phyloP scores from a whole-genome alignment of 2,113 vertebrate genomes.

The Cnemophilus loriae region DNA sequence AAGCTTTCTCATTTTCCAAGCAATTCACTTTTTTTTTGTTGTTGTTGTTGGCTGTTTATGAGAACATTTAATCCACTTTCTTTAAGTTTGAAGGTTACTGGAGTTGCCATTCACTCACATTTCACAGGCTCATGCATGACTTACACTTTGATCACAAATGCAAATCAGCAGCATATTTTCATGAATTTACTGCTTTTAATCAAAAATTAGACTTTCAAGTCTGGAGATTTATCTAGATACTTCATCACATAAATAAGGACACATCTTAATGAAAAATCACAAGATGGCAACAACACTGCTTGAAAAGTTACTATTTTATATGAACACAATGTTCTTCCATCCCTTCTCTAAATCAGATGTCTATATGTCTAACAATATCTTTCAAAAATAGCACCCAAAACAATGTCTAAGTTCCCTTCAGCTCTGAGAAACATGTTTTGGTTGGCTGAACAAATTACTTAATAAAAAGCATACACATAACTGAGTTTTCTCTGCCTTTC shows the following conservation, averaged over 20 bases:
- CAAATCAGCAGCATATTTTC: slow-evolving; percentile 23
- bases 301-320: neutral
- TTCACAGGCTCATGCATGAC: neutral
- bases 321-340: neutral
- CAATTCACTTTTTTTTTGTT: neutral
- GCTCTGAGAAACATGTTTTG: neutral
- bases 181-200: slow-evolving; percentile 59
- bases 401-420: neutral
- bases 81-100: slow-evolving; percentile 5
- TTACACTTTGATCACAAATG: slow-evolving; percentile 1
- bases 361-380: neutral
- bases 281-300: neutral
- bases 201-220: slow-evolving; percentile 28
- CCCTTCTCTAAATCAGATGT: neutral
- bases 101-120: neutral
- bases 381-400: neutral
- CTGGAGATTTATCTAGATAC: slow-evolving; percentile 39
- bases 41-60: neutral
- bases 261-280: slow-evolving; percentile 4
- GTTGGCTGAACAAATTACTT: neutral
- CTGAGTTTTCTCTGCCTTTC: neutral
- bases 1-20: neutral
- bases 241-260: slow-evolving; percentile 33
- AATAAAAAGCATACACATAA: neutral
- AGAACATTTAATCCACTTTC: neutral